A percentile compares a stretch with the other conserved stretches of the same genome.
These are phyloP conservation scores for Sebastes iracundus DNA, from an alignment of 2,797 vertebrate species.

Conservation along the genomic window DNA sequence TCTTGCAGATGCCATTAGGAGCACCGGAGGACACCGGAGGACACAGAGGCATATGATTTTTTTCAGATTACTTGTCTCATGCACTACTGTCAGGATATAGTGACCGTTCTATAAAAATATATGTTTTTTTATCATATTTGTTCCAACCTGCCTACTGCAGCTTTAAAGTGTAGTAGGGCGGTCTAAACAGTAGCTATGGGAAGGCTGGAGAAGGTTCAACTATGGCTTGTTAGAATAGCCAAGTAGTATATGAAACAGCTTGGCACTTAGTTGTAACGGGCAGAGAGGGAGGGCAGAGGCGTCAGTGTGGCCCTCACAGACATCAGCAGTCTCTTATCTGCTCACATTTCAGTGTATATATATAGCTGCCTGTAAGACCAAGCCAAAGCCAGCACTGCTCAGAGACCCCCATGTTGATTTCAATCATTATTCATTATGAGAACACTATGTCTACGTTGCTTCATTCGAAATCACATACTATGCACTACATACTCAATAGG, in stretches of 20 bases:
- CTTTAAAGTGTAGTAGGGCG: too few relatives aligned
- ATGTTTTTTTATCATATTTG: too few relatives aligned
- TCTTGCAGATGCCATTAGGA: too few relatives aligned
- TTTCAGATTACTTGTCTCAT: too few relatives aligned
- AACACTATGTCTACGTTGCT: not conserved
- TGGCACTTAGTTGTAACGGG: constrained; percentile 15
- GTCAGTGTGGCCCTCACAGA: constrained; percentile 64
- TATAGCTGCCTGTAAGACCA: constrained; percentile 65
- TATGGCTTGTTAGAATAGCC: constrained; percentile 11
- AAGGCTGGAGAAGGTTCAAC: not conserved
- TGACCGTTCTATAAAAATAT: too few relatives aligned
- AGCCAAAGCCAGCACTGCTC: constrained; percentile 36
- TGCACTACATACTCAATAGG: too few relatives aligned
- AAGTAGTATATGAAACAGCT: constrained; percentile 26
- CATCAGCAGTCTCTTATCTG: constrained; percentile 72
- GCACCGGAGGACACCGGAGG: too few relatives aligned
- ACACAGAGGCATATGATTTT: too few relatives aligned
- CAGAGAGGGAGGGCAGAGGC: constrained; percentile 45
- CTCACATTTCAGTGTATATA: constrained; percentile 84
- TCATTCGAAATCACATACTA: too few relatives aligned
- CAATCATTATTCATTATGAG: constrained; percentile 10
- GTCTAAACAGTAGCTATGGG: not conserved
- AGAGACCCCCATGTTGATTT: constrained; percentile 27
- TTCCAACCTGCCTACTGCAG: too few relatives aligned
- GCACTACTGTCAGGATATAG: too few relatives aligned